Base-by-base conservation (phyloP, 2,888 invertebrate species). In the Syrista parreyssii region DNA sequence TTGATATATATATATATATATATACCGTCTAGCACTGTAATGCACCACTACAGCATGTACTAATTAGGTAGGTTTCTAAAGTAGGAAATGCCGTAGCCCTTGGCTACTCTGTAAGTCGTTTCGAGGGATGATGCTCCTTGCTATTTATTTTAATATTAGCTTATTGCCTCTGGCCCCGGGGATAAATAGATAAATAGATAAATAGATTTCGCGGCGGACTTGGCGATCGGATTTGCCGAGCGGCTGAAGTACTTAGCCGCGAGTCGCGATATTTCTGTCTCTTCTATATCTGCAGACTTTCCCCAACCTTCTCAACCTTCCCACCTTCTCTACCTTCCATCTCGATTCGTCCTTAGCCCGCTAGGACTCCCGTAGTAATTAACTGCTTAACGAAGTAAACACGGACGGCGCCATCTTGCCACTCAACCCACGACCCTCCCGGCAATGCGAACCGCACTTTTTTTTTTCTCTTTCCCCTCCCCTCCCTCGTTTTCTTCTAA, bases 321-420 rank as follows among this genome's bases (percentile, higher is more conserved):
- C 75, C 76, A 76, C 76, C 78, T 79, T 81, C 82, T 79, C 82
- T 79, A 73, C 40, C 75, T 78, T 76, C 76, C 75, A 68, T 75
- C 77, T 30, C 40, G 31, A 72, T 73, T 85, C 88, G 86, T 84
- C 86, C 85, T 86, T 83, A 86, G 84, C 33, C 33, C 71, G 85
- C 85, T 84, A 87, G 88, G 85, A 86, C 89, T 89, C 86, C 84
- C 86, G 86, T 88, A 90, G 90, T 91, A 91, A 91, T 91, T 91
- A 91, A 91, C 90, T 89, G 89, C 90, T 90, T 91, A 91, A 91
- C 91, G 91, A 91, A 91, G 91, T 91, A 91, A 91, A 89, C 88
- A 89, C 88, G 88, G 23, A 71, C 71, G 31, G 86, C 91, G 91
- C 91, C 91, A 91, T 91, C 90, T 91, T 91, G 87, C 88, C 87